These are phyloP conservation scores for Oligia fasciuncula DNA, from an alignment of 2,888 invertebrate genomes.

Conservation along the genomic window DNA sequence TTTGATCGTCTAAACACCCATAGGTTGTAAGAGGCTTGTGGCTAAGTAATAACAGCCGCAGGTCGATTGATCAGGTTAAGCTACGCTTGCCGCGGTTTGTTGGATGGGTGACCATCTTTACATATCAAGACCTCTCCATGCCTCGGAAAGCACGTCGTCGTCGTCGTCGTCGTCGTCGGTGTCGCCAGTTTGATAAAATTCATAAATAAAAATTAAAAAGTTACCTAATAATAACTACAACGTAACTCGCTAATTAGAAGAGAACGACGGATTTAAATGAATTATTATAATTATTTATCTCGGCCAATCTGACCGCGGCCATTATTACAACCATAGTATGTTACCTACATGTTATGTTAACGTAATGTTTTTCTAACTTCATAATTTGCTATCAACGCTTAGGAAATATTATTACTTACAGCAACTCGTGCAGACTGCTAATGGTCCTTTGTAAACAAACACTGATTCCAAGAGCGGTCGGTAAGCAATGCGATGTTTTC, in stretches of 20 bases:
- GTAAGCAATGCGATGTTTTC: background rate
- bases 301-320: background rate
- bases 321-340: background rate
- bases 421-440: background rate
- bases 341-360: background rate
- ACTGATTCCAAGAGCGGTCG: background rate
- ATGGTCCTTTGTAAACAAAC: background rate
- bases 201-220: background rate
- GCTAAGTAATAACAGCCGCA: no score
- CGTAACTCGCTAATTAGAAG: background rate
- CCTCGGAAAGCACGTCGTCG: no score
- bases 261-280: background rate
- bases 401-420: background rate
- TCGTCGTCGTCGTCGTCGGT: no score
- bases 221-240: background rate
- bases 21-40: no score
- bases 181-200: background rate
- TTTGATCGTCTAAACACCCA: no score
- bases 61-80: no score
- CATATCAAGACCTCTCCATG: no score
- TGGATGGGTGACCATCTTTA: no score
- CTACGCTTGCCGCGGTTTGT: no score
- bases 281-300: constrained; percentile 1
- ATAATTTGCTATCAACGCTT: background rate
- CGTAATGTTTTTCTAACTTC: background rate